phyloP scores from a whole-genome alignment of 2,888 invertebrate species.

The Leptopilina syphax region DNA sequence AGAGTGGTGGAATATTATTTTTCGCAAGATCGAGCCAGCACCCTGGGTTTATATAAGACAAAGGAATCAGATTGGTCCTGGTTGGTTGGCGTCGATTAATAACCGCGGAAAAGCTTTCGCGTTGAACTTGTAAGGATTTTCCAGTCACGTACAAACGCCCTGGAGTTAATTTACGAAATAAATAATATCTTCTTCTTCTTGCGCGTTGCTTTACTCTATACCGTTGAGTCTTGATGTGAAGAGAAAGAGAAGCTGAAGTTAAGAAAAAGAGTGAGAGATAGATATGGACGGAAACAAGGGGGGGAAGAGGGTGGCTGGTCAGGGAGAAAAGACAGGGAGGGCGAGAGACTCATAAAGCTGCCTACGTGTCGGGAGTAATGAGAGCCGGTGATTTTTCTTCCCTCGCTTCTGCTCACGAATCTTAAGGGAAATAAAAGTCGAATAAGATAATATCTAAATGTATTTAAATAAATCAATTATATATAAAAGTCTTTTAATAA shows the following conservation, averaged over 20 bases:
- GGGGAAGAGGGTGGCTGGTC: background rate
- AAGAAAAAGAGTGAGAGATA: constrained; percentile 51
- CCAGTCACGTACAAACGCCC: constrained; percentile 74
- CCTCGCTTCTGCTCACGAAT: constrained; percentile 63
- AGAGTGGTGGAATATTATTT: background rate
- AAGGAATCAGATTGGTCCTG: constrained; percentile 64
- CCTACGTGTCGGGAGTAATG: constrained; percentile 76
- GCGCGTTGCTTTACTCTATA: constrained; percentile 52
- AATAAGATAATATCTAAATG: constrained; percentile 45
- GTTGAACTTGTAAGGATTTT: constrained; percentile 71
- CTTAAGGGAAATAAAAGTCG: constrained; percentile 59
- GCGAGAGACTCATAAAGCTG: constrained; percentile 71
- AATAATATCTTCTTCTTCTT: constrained; percentile 76
- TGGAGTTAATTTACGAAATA: constrained; percentile 77
- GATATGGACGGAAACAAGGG: constrained; percentile 52
- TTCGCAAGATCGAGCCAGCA: constrained; percentile 4
- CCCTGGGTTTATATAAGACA: constrained; percentile 37
- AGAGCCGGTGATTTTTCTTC: constrained; percentile 76
- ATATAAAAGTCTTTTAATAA: too few species aligned
- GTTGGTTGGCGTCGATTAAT: constrained; percentile 73
- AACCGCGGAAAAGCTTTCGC: constrained; percentile 71
- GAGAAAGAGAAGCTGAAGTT: constrained; percentile 46
- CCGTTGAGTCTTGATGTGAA: constrained; percentile 50
- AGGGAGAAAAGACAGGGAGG: constrained; percentile 48
- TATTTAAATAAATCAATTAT: constrained; percentile 5